Evolutionary conservation across 2,888 invertebrate genomes (phyloP).

Genomic region (Erannis defoliaria): DNA sequence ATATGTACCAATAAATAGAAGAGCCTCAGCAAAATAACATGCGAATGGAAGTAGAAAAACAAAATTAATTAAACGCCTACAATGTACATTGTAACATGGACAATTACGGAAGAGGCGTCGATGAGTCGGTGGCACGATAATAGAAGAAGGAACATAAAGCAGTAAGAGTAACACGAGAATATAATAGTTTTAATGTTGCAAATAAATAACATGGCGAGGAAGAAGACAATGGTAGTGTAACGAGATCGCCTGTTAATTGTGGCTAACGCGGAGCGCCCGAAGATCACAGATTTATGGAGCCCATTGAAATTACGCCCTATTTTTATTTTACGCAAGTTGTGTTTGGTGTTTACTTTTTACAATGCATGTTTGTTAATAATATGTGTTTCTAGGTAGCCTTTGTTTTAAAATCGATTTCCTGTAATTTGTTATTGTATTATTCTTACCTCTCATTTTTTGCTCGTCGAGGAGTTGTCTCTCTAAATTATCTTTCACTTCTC

Average conservation of each 20-base stretch:
- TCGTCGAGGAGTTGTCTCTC: conserved; percentile 97
- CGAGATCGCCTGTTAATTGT: conserved; percentile 82
- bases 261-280: conserved; percentile 70
- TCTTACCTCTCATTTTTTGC: conserved; percentile 97
- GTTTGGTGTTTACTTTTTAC: conserved; percentile 44
- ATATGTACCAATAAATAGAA: conserved; percentile 60
- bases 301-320: conserved; percentile 76
- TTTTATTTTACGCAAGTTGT: conserved; percentile 59
- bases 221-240: conserved; percentile 82
- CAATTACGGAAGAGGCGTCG: conserved; percentile 70
- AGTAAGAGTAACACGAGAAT: conserved; percentile 69
- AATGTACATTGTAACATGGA: conserved; percentile 62
- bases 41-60: conserved; percentile 75
- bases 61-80: conserved; percentile 71
- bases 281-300: conserved; percentile 74
- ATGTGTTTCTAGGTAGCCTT: conserved; percentile 1
- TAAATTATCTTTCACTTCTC: conserved; percentile 97
- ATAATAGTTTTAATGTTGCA: conserved; percentile 82
- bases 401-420: background rate
- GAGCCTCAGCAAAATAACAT: conserved; percentile 59
- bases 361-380: conserved; percentile 34
- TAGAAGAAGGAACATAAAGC: conserved; percentile 70
- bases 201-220: conserved; percentile 78
- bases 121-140: conserved; percentile 75
- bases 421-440: background rate